phyloP scores from a whole-genome alignment of 2,888 invertebrate species.

The Cancer borealis region DNA sequence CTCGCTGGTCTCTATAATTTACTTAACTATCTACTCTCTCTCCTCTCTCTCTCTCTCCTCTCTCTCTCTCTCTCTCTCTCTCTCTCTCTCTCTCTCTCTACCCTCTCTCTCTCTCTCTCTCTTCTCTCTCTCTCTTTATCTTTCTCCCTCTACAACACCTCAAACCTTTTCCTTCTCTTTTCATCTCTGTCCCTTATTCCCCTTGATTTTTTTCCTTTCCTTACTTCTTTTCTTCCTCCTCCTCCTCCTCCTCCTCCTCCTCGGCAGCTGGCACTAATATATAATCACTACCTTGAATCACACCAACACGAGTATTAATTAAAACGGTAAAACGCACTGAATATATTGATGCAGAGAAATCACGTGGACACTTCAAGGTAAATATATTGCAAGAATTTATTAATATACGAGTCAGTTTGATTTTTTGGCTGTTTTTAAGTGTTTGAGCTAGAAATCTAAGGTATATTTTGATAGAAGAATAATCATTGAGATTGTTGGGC shows the following conservation, averaged over 20 bases:
- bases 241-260: neutral
- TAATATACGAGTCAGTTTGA: no score
- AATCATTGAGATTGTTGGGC: no score
- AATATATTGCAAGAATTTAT: no score
- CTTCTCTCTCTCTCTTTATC: neutral
- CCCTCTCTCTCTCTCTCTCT: neutral
- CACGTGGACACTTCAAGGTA: no score
- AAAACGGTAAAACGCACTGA: no score
- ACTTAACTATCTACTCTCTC: neutral
- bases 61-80: neutral
- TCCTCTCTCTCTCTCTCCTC: conserved; percentile 11
- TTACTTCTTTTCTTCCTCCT: neutral
- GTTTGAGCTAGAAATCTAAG: no score
- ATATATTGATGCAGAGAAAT: no score
- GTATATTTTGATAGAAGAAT: no score
- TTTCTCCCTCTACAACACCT: neutral
- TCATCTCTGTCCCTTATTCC: neutral
- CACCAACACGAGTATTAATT: neutral
- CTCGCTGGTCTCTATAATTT: no score
- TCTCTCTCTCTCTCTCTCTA: neutral
- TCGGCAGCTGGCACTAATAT: neutral
- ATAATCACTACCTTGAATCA: neutral
- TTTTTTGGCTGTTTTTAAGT: no score
- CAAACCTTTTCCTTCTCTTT: neutral
- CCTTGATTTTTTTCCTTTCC: neutral